phyloP scores from a whole-genome alignment of 2,888 invertebrate species.

The Brachylomia viminalis region DNA sequence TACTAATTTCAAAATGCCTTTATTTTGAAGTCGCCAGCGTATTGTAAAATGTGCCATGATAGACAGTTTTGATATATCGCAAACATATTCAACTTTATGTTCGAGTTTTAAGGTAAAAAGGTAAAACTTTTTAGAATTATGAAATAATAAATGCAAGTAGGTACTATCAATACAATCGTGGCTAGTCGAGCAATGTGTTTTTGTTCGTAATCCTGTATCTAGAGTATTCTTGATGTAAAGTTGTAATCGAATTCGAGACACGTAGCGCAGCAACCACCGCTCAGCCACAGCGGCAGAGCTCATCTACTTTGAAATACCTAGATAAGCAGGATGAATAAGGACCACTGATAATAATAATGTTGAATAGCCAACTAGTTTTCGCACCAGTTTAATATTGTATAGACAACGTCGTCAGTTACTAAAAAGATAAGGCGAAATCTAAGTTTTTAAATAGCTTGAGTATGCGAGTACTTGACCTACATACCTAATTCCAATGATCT shows the following conservation, averaged over 20 bases:
- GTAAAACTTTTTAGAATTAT: not conserved
- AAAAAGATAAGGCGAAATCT: not conserved
- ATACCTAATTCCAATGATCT: constrained; percentile 40
- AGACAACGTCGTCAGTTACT: not conserved
- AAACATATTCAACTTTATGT: not conserved
- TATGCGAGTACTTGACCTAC: constrained; percentile 44
- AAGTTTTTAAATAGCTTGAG: constrained; percentile 1
- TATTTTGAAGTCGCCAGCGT: not conserved
- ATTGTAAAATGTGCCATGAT: too few relatives aligned
- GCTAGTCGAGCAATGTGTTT: not conserved
- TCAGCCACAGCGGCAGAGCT: not conserved
- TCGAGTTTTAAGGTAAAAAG: too few relatives aligned
- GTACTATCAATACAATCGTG: not conserved
- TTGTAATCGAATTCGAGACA: not conserved
- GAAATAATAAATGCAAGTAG: not conserved
- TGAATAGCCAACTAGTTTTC: not conserved
- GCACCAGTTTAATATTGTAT: not conserved
- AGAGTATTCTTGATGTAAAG: not conserved
- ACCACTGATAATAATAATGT: not conserved
- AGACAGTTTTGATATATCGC: not conserved
- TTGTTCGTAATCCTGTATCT: not conserved
- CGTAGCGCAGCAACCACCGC: not conserved
- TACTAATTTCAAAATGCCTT: not conserved
- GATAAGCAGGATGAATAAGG: not conserved
- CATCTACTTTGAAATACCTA: not conserved